Percentiles rank a stretch among this genome's conserved stretches.
phyloP scores from a whole-genome alignment of 2,888 invertebrate genomes.

The Tenthredo distinguenda region DNA sequence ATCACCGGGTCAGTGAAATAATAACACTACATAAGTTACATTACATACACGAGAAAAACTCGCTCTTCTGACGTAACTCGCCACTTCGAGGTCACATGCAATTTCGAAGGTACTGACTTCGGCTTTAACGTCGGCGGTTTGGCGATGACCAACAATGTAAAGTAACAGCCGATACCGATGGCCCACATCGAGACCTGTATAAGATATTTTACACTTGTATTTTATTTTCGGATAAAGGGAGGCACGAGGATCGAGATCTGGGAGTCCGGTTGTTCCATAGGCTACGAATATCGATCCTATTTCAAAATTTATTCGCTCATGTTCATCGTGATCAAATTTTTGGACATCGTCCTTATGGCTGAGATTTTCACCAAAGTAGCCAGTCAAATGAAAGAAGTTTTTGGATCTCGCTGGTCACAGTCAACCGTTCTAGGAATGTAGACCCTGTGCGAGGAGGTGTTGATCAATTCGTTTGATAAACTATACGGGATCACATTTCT shows the following conservation, averaged over 20 bases:
- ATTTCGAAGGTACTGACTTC: conserved; percentile 24
- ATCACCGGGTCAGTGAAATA: conserved; percentile 2
- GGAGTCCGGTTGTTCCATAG: conserved; percentile 3
- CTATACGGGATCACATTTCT: background rate
- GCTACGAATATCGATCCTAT: background rate
- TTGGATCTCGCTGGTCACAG: background rate
- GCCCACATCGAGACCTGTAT: conserved; percentile 26
- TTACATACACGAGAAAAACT: background rate
- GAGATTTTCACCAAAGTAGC: background rate
- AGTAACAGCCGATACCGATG: background rate
- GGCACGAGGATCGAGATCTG: background rate
- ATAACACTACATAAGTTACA: background rate
- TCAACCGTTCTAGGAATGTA: background rate
- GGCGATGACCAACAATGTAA: conserved; percentile 16
- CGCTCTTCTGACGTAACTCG: conserved; percentile 20
- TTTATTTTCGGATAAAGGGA: conserved; percentile 12
- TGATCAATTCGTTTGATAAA: background rate
- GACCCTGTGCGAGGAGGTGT: background rate
- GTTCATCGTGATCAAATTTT: background rate
- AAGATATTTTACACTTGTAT: conserved; percentile 24
- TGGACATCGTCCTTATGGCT: background rate
- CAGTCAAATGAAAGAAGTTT: background rate
- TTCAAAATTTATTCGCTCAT: background rate
- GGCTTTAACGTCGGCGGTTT: conserved; percentile 22
- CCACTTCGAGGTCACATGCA: conserved; percentile 19